phyloP scores from a whole-genome alignment of 2,797 vertebrate species.

The Rhinophrynus dorsalis region DNA sequence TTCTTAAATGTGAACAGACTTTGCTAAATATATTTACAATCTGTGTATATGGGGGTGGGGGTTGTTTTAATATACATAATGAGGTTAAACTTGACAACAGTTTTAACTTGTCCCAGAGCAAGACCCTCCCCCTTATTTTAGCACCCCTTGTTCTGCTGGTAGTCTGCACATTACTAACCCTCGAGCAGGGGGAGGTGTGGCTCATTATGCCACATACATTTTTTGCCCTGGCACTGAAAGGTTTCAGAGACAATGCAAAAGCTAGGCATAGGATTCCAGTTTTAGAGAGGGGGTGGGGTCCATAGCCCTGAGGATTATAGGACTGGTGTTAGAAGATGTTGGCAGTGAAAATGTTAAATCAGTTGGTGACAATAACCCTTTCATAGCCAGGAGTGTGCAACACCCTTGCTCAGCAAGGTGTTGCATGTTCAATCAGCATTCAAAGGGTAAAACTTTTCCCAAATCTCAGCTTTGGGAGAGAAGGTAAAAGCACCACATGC shows the following conservation, averaged over 20 bases:
- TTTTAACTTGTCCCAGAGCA: constrained; percentile 7
- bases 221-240: background rate
- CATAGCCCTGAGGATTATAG: constrained; percentile 26
- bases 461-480: too few relatives aligned
- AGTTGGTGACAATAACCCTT: background rate
- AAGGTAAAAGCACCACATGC: too few relatives aligned
- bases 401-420: too few relatives aligned
- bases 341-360: constrained; percentile 13
- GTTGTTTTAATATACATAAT: constrained; percentile 19
- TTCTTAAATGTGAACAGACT: constrained; percentile 47
- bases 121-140: constrained; percentile 9
- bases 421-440: too few relatives aligned
- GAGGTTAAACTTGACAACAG: constrained; percentile 30
- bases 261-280: background rate
- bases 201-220: background rate
- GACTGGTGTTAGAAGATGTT: constrained; percentile 7
- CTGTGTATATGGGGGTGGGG: constrained; percentile 34
- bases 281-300: background rate
- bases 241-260: background rate
- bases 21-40: constrained; percentile 49
- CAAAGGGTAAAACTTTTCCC: too few relatives aligned
- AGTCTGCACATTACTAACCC: background rate
- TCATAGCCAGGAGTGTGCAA: background rate
- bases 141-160: constrained; percentile 1
- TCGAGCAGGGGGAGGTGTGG: background rate